Base-by-base conservation (phyloP, 2,888 invertebrate species). In the Xanthia togata region DNA sequence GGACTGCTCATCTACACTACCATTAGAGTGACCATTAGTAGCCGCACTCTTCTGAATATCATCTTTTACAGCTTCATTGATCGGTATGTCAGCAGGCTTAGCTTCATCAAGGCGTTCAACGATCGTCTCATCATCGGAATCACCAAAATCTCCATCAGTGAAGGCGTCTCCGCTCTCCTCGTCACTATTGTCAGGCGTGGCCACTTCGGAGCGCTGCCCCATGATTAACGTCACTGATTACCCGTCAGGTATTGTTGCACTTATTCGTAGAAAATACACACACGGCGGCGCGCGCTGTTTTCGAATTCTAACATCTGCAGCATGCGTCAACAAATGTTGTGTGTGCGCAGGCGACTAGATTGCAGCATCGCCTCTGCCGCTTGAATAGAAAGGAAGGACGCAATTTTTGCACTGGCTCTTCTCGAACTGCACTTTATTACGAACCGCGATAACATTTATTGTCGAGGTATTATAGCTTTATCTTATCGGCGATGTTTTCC, bases 71-170 rank as follows among this genome's bases (percentile, higher is more conserved):
- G 95, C 93, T 88, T 96, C 96, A 83, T 93, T 95, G 38, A 95
- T 87, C 12, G 95, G 93, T 47, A 94, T 87, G 70, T 89, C 85
- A 11, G 89, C 86, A 23, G 76, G 59, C 77, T 91, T 91, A 2
- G 88, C 85, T 65, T 88, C 89, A 59, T 89, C 91, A 64, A 82
- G 86, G n/a, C 88, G 85, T 84, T 94, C 93, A 14, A 93, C 87
- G 23, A 93, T 78, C 8, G 92, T 90, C 72, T 95, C 96, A 60
- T 95, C 96, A 60, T 95, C 96, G 11, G 95, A 93, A 84, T 95
- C 96, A 20, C 92, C 95, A 77, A 96, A 96, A 87, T 97, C 96
- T 20, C 93, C 96, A 76, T 96, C 96, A 41, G 96, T 96, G 89
- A 96, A 96, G 62, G 93, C 95, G 20, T 94, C 96, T 20, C 96